phyloP scores from a whole-genome alignment of 2,888 invertebrate species.

The Digitonthophagus gazella region DNA sequence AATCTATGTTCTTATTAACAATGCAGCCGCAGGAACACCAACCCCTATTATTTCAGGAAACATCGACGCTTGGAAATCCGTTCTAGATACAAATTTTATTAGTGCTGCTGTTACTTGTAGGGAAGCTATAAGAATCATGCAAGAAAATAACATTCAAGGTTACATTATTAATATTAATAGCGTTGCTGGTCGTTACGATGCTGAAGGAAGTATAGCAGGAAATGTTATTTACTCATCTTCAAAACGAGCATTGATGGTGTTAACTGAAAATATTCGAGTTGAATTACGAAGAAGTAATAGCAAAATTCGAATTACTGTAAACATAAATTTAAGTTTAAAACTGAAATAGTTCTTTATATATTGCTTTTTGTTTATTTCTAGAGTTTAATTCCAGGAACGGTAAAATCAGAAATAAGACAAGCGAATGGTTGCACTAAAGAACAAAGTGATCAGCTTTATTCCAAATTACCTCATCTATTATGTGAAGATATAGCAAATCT shows the following conservation, averaged over 20 bases:
- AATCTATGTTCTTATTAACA: conserved; percentile 35
- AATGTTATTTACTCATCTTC: conserved; percentile 30
- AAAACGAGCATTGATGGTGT: conserved; percentile 32
- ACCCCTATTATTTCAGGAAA: conserved; percentile 30
- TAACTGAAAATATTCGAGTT: conserved; percentile 32
- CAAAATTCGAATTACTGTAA: conserved; percentile 29
- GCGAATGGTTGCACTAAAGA: background rate
- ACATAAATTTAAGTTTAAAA: too few species aligned
- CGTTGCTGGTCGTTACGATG: conserved; percentile 28
- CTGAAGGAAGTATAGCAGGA: conserved; percentile 24
- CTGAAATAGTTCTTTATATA: background rate
- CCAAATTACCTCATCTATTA: background rate
- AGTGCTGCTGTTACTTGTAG: conserved; percentile 29
- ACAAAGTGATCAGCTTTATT: background rate
- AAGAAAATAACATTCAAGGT: conserved; percentile 30
- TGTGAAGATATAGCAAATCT: conserved; percentile 17
- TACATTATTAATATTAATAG: conserved; percentile 36
- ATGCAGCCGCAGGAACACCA: conserved; percentile 30
- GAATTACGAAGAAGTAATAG: conserved; percentile 26
- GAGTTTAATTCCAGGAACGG: conserved; percentile 65
- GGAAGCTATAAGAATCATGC: conserved; percentile 34
- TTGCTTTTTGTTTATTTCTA: conserved; percentile 38
- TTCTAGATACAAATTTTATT: conserved; percentile 31
- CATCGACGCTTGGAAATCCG: conserved; percentile 28
- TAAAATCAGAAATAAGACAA: conserved; percentile 52